These are phyloP conservation scores for Crocidura indochinensis DNA, from an alignment of 2,797 vertebrate genomes.

Conservation along the genomic window DNA sequence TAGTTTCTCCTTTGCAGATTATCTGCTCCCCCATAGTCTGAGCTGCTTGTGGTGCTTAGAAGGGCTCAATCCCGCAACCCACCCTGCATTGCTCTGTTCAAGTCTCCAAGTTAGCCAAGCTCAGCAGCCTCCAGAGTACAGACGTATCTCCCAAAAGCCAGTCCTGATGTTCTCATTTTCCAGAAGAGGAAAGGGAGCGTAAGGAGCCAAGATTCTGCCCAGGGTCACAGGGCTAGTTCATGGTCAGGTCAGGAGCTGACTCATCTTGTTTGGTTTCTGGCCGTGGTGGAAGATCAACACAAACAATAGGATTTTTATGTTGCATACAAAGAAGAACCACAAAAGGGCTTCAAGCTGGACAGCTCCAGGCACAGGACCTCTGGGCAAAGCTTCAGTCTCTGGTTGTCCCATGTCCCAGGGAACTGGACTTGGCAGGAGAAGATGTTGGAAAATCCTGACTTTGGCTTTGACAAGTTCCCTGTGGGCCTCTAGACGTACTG, in stretches of 20 bases:
- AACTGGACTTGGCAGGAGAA: background rate
- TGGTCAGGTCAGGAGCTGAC: slow-evolving; percentile 38
- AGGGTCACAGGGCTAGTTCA: background rate
- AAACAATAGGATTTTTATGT: slow-evolving; percentile 35
- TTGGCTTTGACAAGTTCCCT: background rate
- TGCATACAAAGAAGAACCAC: slow-evolving; percentile 38
- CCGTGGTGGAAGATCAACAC: slow-evolving; percentile 46
- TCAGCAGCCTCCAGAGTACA: background rate
- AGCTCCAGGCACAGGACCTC: no score
- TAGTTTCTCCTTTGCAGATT: background rate
- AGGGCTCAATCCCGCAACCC: background rate
- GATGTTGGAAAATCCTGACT: background rate
- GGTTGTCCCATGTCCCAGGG: background rate
- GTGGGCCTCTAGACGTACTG: background rate
- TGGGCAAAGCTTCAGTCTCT: background rate
- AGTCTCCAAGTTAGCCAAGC: background rate
- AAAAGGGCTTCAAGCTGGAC: slow-evolving; percentile 19
- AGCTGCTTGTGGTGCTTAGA: background rate
- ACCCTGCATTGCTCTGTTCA: background rate
- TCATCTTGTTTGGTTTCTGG: slow-evolving; percentile 12
- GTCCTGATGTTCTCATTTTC: slow-evolving; percentile 33
- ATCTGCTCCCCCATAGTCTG: background rate
- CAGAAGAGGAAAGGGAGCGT: background rate
- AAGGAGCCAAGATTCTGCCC: background rate
- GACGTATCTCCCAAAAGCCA: background rate